A percentile compares a stretch with the other conserved stretches of the same genome.
Evolutionary conservation across 2,888 invertebrate species (phyloP).

Genomic region (Cataglyphis altisquamis): DNA sequence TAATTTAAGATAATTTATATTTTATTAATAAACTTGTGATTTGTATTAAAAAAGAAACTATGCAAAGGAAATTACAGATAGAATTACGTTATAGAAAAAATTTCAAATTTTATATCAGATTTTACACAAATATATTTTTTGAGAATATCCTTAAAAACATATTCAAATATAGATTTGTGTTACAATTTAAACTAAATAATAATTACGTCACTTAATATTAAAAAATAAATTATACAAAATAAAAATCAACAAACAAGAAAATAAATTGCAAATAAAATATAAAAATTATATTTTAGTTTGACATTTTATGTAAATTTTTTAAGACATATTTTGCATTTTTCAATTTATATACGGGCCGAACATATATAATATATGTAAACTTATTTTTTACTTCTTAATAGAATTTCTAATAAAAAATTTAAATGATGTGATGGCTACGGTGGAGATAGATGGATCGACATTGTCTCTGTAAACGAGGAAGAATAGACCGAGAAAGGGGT

Average conservation of each 20-base stretch:
- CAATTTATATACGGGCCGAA: not conserved
- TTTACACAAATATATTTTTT: not conserved
- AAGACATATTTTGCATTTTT: not conserved
- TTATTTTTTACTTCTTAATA: constrained; percentile 15
- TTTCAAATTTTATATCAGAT: not conserved
- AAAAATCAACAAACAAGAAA: not conserved
- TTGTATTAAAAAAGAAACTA: not conserved
- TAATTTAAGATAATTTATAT: not conserved
- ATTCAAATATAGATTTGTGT: not conserved
- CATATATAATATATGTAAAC: not conserved
- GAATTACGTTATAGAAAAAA: not conserved
- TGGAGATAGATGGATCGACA: constrained; percentile 51
- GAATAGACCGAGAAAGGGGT: constrained; percentile 62
- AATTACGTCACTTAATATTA: not conserved
- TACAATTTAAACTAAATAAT: not conserved
- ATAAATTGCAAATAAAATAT: not conserved
- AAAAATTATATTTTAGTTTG: not conserved
- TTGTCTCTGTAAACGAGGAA: constrained; percentile 59
- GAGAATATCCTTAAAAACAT: not conserved
- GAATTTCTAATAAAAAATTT: constrained; percentile 45
- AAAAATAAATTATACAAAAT: not conserved
- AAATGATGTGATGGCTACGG: constrained; percentile 51
- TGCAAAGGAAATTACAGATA: not conserved
- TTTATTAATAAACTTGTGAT: not conserved
- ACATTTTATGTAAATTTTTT: constrained; percentile 9